Conservation (phyloP, 2,113 vertebrate species). For the Chionomys nivalis region DNA sequence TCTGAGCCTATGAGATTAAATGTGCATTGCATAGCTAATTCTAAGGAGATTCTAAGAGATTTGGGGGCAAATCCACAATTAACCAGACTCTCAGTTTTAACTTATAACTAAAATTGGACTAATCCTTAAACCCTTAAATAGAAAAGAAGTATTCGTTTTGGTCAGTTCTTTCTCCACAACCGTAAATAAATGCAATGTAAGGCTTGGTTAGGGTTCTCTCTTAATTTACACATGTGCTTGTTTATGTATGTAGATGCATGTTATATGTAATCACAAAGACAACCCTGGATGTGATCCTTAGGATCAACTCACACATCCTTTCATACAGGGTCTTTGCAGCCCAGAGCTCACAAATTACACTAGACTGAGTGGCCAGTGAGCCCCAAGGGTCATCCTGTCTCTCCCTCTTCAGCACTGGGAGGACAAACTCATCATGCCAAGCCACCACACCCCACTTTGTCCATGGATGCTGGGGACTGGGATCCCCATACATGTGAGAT, state of each 20-base stretch:
- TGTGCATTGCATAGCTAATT: not conserved
- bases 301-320: not conserved
- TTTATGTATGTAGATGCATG: not conserved
- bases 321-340: not conserved
- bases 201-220: not conserved
- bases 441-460: not conserved
- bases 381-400: too few relatives aligned
- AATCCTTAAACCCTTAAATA: constrained; percentile 45
- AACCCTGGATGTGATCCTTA: not conserved
- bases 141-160: not conserved
- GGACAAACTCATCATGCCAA: not conserved
- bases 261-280: not conserved
- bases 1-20: not conserved
- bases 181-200: not conserved
- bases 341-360: not conserved
- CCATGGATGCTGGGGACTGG: not conserved
- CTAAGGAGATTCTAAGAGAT: not conserved
- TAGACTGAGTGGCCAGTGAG: not conserved
- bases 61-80: not conserved
- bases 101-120: not conserved
- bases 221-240: not conserved
- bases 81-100: constrained; percentile 7
- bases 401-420: not conserved
- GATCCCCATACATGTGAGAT: not conserved
- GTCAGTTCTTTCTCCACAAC: constrained; percentile 5